Base-by-base conservation (phyloP, 2,113 vertebrate genomes). In the Percopsis transmontana region DNA sequence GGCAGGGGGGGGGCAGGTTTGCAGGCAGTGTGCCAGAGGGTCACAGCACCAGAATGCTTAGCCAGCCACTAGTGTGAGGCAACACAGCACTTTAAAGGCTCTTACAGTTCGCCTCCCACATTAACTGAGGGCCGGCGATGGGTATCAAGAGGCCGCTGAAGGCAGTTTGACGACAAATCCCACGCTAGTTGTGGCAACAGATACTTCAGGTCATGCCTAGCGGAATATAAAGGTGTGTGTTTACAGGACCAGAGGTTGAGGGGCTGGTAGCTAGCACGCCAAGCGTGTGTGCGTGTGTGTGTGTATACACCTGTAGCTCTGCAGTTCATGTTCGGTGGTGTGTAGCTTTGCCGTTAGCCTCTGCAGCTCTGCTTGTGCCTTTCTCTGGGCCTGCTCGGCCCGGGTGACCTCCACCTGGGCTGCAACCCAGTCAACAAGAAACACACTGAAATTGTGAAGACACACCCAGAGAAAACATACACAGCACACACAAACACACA, bases 291-390 rank as follows among this genome's bases (percentile, higher is more conserved):
- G 27, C 8, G 27, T 33, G 27, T 33, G 27, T 33, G 27, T 33
- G 27, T 33, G 27, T 33, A 33, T 7, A 33, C 27, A 91, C 92
- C 90, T 91, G 84, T 57, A 87, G 41, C 15, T 42, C 0, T 63
- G 39, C 0, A 68, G 68, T 14, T 91, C 80, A 4, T 77, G 76
- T 11, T 76, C 50, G 0, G 74, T 42, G 1, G 9, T 40, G 14
- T 13, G 8, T 1, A 58, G 47, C 18, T 66, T 65, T 33, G 81
- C 59, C 47, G 69, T 77, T 2, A 76, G 66, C 1, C 21, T 83
- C 24, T 59, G 76, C 5, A 84, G 38, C 38, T 91, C 69, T 0
- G 55, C 74, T 39, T 88, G 85, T 9, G 79, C 77, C 9, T 57
- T 66, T 20, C 74, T 48, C 20, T 68, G 81, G 39, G 59, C 53